Base-by-base conservation (phyloP, 2,113 vertebrate genomes). In the Cichladusa arquata region DNA sequence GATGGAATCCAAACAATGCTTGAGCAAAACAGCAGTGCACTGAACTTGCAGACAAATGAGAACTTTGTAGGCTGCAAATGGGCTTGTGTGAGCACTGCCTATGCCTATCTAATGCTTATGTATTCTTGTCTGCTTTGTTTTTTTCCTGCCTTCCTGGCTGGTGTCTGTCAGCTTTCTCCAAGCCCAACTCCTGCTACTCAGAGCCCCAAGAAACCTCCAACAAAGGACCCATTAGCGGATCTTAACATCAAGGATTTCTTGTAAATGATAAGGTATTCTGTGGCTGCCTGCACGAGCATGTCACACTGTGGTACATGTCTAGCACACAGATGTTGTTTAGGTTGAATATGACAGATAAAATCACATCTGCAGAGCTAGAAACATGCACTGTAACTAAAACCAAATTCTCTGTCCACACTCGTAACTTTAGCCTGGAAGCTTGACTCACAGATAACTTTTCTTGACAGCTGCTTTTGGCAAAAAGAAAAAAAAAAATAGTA, bases 201-300 rank as follows among this genome's bases (percentile, higher is more conserved):
- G 98, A 99, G 99, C 97, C 99, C 99, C 96, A 99, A 99, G 98
- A 99, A 99, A 97, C 99, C 99, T 96, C 99, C 99, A 95, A 95
- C 99, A 97, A 99, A 99, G 98, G 99, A 99, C 97, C 99, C 99
- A 81, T 98, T 99, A 98, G 99, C 99, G 96, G 99, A 99, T 96
- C 98, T 99, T 95, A 99, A 99, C 98, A 99, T 99, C 98, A 99
- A 99, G 98, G 99, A 99, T 98, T 99, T 99, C 99, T 99, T 99
- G 98, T 99, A 99, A 99, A 97, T 60, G 31, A 96, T 91, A 98
- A 98, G 98, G 98, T 98, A 98, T 61, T 95, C 72, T 91, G 93
- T 96, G 89, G 40, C 88, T 97, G 96, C 90, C 86, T 97, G 85
- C 95, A 86, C 18, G 3, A 88, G 93, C 88, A 38, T 90, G 94